Evolutionary conservation across 2,113 vertebrate genomes (phyloP).

Genomic region (Ranitomeya imitator): DNA sequence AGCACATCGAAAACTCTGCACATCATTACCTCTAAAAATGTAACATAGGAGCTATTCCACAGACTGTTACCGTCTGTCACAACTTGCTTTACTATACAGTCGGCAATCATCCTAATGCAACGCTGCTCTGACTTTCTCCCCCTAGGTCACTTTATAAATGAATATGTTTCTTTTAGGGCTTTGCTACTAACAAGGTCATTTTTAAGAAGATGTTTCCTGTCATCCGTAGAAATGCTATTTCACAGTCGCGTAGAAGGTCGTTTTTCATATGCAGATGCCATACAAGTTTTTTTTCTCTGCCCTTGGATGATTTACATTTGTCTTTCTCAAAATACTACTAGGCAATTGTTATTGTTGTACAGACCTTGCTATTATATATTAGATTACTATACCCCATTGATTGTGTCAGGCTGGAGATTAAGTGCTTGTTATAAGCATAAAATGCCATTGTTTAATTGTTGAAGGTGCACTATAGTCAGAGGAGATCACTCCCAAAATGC

Average conservation of each 20-base stretch:
- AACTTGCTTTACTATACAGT: background rate
- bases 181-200: slow-evolving; percentile 36
- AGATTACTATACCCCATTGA: background rate
- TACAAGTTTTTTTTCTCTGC: background rate
- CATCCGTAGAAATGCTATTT: slow-evolving; percentile 23
- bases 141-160: slow-evolving; percentile 26
- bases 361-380: background rate
- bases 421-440: too few relatives aligned
- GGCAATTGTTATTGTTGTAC: background rate
- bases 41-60: background rate
- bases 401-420: background rate
- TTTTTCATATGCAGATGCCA: slow-evolving; percentile 6
- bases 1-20: background rate
- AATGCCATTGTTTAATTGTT: too few relatives aligned
- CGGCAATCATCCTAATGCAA: background rate
- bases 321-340: background rate
- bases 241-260: background rate
- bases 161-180: slow-evolving; percentile 3
- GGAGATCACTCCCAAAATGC: too few relatives aligned
- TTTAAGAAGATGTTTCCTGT: slow-evolving; percentile 28
- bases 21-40: slow-evolving; percentile 10
- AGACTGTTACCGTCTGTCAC: background rate
- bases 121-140: background rate
- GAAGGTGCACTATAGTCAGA: too few relatives aligned
- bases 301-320: slow-evolving; percentile 11